These are phyloP conservation scores for Naso thynnoides DNA, from an alignment of 2,797 vertebrate genomes.

Conservation along the genomic window DNA sequence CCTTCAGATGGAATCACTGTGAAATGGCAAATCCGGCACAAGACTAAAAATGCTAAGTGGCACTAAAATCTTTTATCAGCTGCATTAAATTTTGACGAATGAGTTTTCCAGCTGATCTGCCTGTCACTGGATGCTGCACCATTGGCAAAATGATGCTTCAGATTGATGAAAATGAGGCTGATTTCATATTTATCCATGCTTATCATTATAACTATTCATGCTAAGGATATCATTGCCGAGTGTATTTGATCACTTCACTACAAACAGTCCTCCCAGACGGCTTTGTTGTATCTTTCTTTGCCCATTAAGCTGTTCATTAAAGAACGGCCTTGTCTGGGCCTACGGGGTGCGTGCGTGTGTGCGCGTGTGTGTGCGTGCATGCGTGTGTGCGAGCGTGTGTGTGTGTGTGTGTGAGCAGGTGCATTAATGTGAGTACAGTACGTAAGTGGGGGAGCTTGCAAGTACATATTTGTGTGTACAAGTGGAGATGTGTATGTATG, in stretches of 20 bases:
- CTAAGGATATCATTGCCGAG: slow-evolving; percentile 64
- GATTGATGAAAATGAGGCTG: slow-evolving; percentile 61
- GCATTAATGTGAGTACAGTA: slow-evolving; percentile 23
- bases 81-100: slow-evolving; percentile 60
- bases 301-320: slow-evolving; percentile 80
- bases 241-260: slow-evolving; percentile 77
- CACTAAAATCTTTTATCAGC: slow-evolving; percentile 44
- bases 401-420: slow-evolving; percentile 24
- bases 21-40: slow-evolving; percentile 39
- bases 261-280: slow-evolving; percentile 74
- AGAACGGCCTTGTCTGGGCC: slow-evolving; percentile 72
- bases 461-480: slow-evolving; percentile 24
- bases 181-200: slow-evolving; percentile 70
- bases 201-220: slow-evolving; percentile 68
- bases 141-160: slow-evolving; percentile 59
- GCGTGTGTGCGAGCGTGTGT: slow-evolving; percentile 4
- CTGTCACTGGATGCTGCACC: slow-evolving; percentile 48
- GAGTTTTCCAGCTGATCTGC: slow-evolving; percentile 56
- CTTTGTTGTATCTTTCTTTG: slow-evolving; percentile 79
- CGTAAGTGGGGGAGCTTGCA: slow-evolving; percentile 1
- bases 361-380: slow-evolving; percentile 17
- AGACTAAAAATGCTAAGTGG: slow-evolving; percentile 49
- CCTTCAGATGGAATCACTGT: slow-evolving; percentile 12
- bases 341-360: slow-evolving; percentile 55
- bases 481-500: slow-evolving; percentile 18